phyloP scores from a whole-genome alignment of 2,888 invertebrate species.

The Mimas tiliae region DNA sequence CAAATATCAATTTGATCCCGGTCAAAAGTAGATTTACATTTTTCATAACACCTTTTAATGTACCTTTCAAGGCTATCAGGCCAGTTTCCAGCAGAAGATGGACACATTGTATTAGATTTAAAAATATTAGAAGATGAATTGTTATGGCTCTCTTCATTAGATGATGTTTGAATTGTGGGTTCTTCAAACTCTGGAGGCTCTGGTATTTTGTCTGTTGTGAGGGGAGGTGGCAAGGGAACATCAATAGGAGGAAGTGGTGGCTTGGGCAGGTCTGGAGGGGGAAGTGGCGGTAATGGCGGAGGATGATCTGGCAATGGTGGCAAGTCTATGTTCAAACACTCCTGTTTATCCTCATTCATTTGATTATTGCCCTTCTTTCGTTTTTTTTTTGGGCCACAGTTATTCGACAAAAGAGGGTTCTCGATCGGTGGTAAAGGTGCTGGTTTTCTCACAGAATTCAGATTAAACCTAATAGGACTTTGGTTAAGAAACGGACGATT shows the following conservation, averaged over 20 bases:
- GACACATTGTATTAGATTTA: constrained; percentile 63
- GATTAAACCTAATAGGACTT: constrained; percentile 77
- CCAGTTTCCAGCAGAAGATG: constrained; percentile 86
- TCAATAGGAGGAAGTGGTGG: constrained; percentile 63
- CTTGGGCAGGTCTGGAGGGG: constrained; percentile 74
- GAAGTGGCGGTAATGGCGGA: constrained; percentile 80
- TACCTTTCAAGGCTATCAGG: constrained; percentile 93
- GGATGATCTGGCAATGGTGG: constrained; percentile 86
- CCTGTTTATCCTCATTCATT: constrained; percentile 68
- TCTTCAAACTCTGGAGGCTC: constrained; percentile 60
- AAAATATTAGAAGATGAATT: constrained; percentile 59
- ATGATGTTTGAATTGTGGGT: constrained; percentile 8
- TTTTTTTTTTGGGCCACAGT: constrained; percentile 88
- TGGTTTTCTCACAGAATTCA: constrained; percentile 71
- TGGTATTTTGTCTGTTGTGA: constrained; percentile 73
- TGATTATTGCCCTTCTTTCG: constrained; percentile 89
- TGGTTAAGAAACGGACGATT: constrained; percentile 76
- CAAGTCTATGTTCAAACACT: constrained; percentile 52
- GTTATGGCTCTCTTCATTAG: constrained; percentile 38
- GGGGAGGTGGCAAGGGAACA: constrained; percentile 75
- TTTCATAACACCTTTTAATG: constrained; percentile 96
- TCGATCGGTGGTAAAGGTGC: constrained; percentile 69
- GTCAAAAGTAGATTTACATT: constrained; percentile 94
- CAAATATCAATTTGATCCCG: constrained; percentile 97
- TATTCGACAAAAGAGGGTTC: constrained; percentile 70